A percentile compares a stretch with the other conserved stretches of the same genome.
Evolutionary conservation across 2,888 invertebrate genomes (phyloP).

Genomic region (Invenusta paracnida): DNA sequence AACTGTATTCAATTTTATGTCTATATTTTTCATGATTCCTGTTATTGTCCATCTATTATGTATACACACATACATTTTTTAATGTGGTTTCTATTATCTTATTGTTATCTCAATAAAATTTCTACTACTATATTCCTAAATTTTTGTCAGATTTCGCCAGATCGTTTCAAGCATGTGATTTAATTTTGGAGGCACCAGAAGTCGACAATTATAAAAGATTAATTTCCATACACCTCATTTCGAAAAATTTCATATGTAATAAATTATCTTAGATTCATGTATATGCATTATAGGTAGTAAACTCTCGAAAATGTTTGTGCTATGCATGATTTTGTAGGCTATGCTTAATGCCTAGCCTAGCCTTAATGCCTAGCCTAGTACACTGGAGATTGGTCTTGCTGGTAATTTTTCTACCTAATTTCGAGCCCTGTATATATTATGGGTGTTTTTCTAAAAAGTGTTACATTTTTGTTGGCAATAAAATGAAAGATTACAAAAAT

Average conservation of each 20-base stretch:
- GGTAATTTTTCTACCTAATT: background rate
- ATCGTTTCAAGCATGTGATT: too few species aligned
- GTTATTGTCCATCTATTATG: background rate
- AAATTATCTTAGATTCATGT: background rate
- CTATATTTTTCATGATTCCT: background rate
- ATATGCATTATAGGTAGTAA: background rate
- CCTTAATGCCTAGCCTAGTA: too few species aligned
- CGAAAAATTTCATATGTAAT: background rate
- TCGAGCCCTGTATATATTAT: background rate
- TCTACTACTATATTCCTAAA: background rate
- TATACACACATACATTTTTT: background rate
- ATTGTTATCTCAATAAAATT: background rate
- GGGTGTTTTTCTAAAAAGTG: too few species aligned
- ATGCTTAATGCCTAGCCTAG: too few species aligned
- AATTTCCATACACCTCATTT: background rate
- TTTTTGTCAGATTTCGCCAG: background rate
- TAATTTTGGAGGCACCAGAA: too few species aligned
- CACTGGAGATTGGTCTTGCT: background rate
- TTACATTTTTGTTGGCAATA: too few species aligned
- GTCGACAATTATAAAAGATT: background rate
- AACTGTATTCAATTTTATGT: too few species aligned
- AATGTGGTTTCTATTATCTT: background rate
- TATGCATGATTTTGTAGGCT: background rate
- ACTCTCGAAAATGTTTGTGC: background rate
- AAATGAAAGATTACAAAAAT: too few species aligned